Percentiles rank a stretch among this genome's conserved stretches.
These are phyloP conservation scores for Terrapene triunguis DNA, from an alignment of 2,113 vertebrate species.

Conservation along the genomic window DNA sequence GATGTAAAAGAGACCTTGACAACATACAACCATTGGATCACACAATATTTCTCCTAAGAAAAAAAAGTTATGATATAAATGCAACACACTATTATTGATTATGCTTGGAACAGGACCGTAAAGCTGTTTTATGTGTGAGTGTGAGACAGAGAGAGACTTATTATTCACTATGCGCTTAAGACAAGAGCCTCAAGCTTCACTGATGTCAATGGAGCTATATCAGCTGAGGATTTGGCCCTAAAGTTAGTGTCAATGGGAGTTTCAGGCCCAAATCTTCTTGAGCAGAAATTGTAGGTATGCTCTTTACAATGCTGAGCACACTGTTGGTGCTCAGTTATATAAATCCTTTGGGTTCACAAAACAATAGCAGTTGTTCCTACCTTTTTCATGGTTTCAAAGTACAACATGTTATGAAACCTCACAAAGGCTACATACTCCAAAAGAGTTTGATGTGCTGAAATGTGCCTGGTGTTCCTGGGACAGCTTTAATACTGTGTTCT, in stretches of 20 bases:
- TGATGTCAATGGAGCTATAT: neutral
- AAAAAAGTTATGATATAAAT: neutral
- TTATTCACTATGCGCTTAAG: neutral
- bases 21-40: neutral
- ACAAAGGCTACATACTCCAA: neutral
- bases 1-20: neutral
- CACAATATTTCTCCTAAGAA: neutral
- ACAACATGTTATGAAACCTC: neutral
- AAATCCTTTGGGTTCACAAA: neutral
- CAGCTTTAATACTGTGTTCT: slow-evolving; percentile 34
- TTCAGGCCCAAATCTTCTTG: neutral
- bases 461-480: neutral
- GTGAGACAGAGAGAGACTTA: neutral
- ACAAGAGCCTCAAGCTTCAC: neutral
- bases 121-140: neutral
- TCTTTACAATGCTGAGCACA: neutral
- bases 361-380: neutral
- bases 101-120: neutral
- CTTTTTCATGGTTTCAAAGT: neutral
- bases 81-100: neutral
- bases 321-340: neutral
- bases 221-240: neutral
- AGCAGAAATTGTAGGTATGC: neutral
- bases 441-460: neutral
- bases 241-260: neutral